phyloP scores from a whole-genome alignment of 92 coral and sea anemone species.

The Micromussa lordhowensis region DNA sequence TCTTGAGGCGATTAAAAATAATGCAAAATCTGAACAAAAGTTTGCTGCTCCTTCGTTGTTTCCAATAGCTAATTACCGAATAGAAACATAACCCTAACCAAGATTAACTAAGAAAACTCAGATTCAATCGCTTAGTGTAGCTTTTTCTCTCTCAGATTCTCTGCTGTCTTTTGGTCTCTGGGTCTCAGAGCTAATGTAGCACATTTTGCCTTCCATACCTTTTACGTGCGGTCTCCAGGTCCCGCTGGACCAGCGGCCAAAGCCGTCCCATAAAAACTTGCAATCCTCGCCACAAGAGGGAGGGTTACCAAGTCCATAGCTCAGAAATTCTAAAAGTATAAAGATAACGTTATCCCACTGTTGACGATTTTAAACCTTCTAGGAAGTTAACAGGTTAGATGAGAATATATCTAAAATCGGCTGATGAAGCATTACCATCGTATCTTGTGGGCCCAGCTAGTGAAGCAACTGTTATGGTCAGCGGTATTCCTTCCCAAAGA shows the following conservation, averaged over 20 bases:
- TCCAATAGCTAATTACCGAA: too few relatives aligned
- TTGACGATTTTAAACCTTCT: too few relatives aligned
- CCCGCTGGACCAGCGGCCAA: constrained; percentile 90
- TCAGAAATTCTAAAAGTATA: constrained; percentile 69
- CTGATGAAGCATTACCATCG: constrained; percentile 9
- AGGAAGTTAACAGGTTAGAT: neutral
- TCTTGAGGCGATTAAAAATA: too few relatives aligned
- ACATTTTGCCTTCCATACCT: constrained; percentile 43
- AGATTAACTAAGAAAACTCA: too few relatives aligned
- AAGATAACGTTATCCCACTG: neutral
- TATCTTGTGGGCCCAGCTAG: constrained; percentile 71
- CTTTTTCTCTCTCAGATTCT: too few relatives aligned
- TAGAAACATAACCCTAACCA: too few relatives aligned
- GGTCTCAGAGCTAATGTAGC: neutral
- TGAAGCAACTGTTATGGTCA: constrained; percentile 58
- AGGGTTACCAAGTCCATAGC: constrained; percentile 74
- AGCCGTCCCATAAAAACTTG: constrained; percentile 88
- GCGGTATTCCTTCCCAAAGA: constrained; percentile 80
- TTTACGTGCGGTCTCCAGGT: constrained; percentile 83
- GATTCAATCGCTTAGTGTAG: too few relatives aligned
- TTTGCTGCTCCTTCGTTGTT: too few relatives aligned
- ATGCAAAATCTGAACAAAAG: too few relatives aligned
- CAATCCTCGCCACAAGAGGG: constrained; percentile 75
- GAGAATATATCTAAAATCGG: too few relatives aligned
- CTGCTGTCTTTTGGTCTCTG: too few relatives aligned